Conservation (phyloP, 2,113 vertebrate genomes). For the Otis tarda region DNA sequence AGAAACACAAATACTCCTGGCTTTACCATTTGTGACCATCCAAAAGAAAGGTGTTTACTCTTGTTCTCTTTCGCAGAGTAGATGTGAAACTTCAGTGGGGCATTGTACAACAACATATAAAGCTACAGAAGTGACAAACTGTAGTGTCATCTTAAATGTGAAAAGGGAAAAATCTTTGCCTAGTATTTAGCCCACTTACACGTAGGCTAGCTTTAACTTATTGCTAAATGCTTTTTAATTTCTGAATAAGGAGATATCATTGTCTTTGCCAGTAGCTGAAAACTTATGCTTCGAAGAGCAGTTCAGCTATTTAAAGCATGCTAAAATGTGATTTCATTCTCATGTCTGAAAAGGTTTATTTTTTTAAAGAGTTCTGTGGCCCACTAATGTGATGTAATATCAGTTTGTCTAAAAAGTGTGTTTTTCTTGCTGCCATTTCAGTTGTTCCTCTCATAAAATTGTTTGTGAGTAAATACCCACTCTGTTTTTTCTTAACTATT, state of each 20-base stretch:
- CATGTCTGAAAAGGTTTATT: slow-evolving; percentile 39
- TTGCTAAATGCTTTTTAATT: slow-evolving; percentile 54
- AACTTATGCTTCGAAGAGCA: neutral
- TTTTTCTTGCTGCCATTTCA: slow-evolving; percentile 17
- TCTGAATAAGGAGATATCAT: neutral
- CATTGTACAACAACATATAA: slow-evolving; percentile 28
- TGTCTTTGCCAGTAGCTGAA: slow-evolving; percentile 29
- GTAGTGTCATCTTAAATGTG: slow-evolving; percentile 36
- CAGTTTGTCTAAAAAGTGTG: slow-evolving; percentile 37
- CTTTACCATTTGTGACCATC: slow-evolving; percentile 45
- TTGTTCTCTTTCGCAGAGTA: neutral
- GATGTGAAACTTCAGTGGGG: slow-evolving; percentile 38
- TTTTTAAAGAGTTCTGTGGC: slow-evolving; percentile 56
- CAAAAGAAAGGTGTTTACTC: slow-evolving; percentile 26
- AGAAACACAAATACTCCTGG: neutral
- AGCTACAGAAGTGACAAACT: neutral
- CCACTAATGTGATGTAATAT: slow-evolving; percentile 45
- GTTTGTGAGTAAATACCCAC: slow-evolving; percentile 32
- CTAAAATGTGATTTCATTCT: slow-evolving; percentile 29
- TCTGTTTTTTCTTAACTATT: slow-evolving; percentile 32
- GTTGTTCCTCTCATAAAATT: slow-evolving; percentile 38
- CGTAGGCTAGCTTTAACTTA: slow-evolving; percentile 54
- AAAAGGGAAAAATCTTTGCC: slow-evolving; percentile 54
- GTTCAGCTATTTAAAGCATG: slow-evolving; percentile 57
- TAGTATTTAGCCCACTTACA: slow-evolving; percentile 48